Evolutionary conservation across 2,888 invertebrate species (phyloP).

Genomic region (Amitus sp.): DNA sequence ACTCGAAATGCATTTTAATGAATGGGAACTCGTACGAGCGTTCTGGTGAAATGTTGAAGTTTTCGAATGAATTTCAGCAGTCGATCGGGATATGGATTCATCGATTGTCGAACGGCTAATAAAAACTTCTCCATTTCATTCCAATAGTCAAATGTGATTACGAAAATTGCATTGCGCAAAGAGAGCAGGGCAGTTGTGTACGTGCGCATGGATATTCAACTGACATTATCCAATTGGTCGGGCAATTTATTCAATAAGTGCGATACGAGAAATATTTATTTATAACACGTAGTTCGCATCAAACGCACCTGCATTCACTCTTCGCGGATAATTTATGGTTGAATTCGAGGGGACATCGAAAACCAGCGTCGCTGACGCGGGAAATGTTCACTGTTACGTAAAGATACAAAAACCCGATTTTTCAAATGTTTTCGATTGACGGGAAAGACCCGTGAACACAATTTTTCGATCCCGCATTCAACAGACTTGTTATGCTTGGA

Average conservation of each 20-base stretch:
- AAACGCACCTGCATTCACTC: conserved; percentile 48
- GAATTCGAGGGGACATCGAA: conserved; percentile 46
- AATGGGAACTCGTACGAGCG: too few relatives aligned
- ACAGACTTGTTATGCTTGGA: too few relatives aligned
- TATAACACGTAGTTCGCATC: conserved; percentile 47
- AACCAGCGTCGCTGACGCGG: conserved; percentile 26
- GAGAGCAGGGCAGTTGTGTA: conserved; percentile 4
- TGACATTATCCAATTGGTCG: conserved; percentile 22
- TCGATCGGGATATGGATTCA: background rate
- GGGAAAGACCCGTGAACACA: too few relatives aligned
- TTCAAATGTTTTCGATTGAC: too few relatives aligned
- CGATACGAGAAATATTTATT: conserved; percentile 49
- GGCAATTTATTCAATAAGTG: conserved; percentile 44
- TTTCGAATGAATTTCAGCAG: background rate
- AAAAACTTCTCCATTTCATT: background rate
- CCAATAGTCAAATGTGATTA: background rate
- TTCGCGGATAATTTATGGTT: conserved; percentile 49
- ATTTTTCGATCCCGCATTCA: too few relatives aligned
- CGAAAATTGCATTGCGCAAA: conserved; percentile 1
- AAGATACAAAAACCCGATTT: background rate
- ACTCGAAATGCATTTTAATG: too few relatives aligned
- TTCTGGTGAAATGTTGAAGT: background rate
- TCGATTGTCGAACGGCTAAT: background rate
- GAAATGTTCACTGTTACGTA: conserved; percentile 23
- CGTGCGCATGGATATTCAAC: conserved; percentile 12